Evolutionary conservation across 30 jellyfish, hydroid and myxozoan genomes (phyloP), one percentile per base, ranked within the genome.

Genomic region (Catostylus mosaicus): DNA sequence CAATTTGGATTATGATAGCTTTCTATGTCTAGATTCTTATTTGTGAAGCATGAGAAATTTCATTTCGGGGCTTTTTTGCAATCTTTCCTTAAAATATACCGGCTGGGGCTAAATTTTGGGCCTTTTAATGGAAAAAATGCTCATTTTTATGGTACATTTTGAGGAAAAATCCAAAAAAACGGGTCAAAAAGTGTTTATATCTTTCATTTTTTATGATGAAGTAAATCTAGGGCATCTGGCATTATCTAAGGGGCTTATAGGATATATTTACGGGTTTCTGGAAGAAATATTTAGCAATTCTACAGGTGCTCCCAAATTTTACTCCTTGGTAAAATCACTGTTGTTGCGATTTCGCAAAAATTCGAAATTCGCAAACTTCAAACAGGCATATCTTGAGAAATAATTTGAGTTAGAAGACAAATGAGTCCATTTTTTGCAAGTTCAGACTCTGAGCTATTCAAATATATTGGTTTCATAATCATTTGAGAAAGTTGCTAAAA

Each of bases 401-500:
- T 30, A 62, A 3, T 62, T 62, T 7, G 74, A 62, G 74, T 19
- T 29, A 7, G 74, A 30, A 62, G 74, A 62, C 74, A 62, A 62
- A 62, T 62, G 74, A 62, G 74, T 14, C 74, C 74, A 62, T 23
- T 62, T 16, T 62, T 23, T 22, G 43, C 9, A 8, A 57, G 70
- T 5, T 5, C 23, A 5, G 9, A 5, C 9, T 20, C 9, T 57
- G 34, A 57, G 23, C 70, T 57, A 5, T 62, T 11, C 43, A 4
- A 19, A 62, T 62, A 16, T 62, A 12, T 29, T 3, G 74, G 74
- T 62, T 30, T 62, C 43, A 19, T 4, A 4, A 9, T 30, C 14
- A 11, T 62, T 62, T 62, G 74, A 62, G 24, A 33, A 62, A 62
- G 74, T 62, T 62, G 74, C 40, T 62, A 62, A 62, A 62, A 62